Conservation (phyloP, 2,113 vertebrate species). For the Microtus ochrogaster region DNA sequence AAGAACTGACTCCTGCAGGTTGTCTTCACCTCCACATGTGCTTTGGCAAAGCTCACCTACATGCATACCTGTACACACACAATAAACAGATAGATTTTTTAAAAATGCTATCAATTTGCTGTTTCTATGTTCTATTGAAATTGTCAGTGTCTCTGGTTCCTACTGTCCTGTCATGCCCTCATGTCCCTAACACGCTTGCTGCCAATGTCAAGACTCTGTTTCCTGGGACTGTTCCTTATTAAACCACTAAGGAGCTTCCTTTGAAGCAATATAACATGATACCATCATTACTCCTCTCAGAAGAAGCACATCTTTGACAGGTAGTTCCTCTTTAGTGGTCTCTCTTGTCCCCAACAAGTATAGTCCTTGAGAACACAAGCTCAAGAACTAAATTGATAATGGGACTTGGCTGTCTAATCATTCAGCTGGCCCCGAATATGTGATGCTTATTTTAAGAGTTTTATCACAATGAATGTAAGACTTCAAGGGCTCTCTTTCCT, state of each 20-base stretch:
- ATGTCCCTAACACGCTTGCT: accelerated
- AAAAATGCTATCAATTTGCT: accelerated
- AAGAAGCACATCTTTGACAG: accelerated
- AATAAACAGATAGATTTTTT: background rate
- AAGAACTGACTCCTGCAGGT: background rate
- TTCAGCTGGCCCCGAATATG: background rate
- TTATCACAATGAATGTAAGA: background rate
- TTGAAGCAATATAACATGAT: background rate
- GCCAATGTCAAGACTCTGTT: too few relatives aligned
- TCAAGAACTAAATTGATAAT: background rate
- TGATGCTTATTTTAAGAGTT: background rate
- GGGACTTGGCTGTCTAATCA: background rate
- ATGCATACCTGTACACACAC: too few relatives aligned
- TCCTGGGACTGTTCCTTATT: background rate
- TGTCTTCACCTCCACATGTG: background rate
- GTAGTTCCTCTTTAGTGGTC: background rate
- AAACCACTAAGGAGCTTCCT: background rate
- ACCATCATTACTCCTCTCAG: accelerated
- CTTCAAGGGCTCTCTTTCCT: background rate
- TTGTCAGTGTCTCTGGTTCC: accelerated
- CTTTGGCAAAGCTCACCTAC: background rate
- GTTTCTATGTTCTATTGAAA: background rate
- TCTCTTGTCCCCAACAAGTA: background rate
- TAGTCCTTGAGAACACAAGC: background rate
- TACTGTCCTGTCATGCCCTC: accelerated